Base-by-base conservation (phyloP, 2,888 invertebrate species). In the Eupithecia subumbrata region DNA sequence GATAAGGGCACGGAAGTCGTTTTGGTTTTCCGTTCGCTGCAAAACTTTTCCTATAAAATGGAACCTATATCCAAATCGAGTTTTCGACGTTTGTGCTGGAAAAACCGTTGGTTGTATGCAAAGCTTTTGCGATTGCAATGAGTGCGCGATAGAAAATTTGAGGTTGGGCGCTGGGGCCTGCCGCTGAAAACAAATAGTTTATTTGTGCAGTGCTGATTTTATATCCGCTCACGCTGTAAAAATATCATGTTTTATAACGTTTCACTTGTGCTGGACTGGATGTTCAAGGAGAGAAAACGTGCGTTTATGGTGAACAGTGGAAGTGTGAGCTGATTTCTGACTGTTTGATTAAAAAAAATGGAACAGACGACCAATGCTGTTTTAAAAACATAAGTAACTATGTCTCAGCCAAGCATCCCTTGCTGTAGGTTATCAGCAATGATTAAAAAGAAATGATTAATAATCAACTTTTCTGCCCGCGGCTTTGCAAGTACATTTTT, bases 1-100 rank as follows among this genome's bases (percentile, higher is more conserved):
- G 84, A 89, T 84, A 86, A 84, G 82, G 79, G 79, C 73, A 60
- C 78, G 25, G 76, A 81, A 81, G 80, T 77, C 67, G 70, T 67
- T 74, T 67, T 69, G 72, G 76, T 71, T 74, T 66, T 30, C 64
- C 69, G 66, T 64, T 73, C 71, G 48, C 69, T 72, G 72, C 69
- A 74, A 76, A 76, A 76, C 74, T 76, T 64, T 76, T 66, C 56
- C 69, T 60, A 69, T 72, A 76, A 74, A 74, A 64, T 74, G 66
- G 74, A 76, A 69, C 56, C 76, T 69, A 40, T 73, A 67, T 69
- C 72, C 56, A 43, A 74, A 74, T 63, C 60, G 67, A 66, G 66
- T 60, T 77, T 70, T 67, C 64, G 72, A 67, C 72, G 74, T 74
- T 74, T 77, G 40, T 69, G 60, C 40, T 37, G 69, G 45, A 52